These are phyloP conservation scores for Hemicrepidius hirtus DNA, from an alignment of 2,888 invertebrate species.

Conservation along the genomic window DNA sequence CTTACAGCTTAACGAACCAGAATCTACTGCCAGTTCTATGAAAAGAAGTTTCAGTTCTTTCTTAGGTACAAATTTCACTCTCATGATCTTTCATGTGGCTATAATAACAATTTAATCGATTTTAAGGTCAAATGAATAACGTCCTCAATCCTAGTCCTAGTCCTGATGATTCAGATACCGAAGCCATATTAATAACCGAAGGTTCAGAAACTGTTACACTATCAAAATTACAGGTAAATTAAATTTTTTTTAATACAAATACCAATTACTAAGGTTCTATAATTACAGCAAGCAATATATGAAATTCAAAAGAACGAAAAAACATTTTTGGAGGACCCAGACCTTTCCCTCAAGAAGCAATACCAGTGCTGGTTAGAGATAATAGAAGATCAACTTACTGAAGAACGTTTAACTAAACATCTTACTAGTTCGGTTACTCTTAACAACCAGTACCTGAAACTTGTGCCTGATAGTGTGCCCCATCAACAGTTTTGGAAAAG, in stretches of 20 bases:
- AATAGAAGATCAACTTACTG: constrained; percentile 74
- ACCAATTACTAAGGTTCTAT: constrained; percentile 1
- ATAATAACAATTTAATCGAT: constrained; percentile 10
- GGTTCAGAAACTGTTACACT: constrained; percentile 80
- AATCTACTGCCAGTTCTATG: constrained; percentile 82
- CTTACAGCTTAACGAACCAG: constrained; percentile 80
- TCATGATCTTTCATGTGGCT: constrained; percentile 1
- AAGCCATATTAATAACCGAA: constrained; percentile 80
- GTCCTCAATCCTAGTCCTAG: constrained; percentile 80
- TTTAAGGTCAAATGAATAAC: constrained; percentile 80
- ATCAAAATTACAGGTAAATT: constrained; percentile 74
- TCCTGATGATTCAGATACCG: constrained; percentile 82
- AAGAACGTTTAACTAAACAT: constrained; percentile 77
- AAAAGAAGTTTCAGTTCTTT: constrained; percentile 83
- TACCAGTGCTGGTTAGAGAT: constrained; percentile 78
- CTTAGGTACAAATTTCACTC: constrained; percentile 71
- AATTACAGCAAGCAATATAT: constrained; percentile 79
- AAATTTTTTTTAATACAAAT: not conserved
- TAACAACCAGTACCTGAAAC: constrained; percentile 72
- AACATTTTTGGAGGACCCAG: constrained; percentile 83
- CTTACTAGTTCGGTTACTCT: constrained; percentile 74
- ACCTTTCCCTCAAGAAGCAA: constrained; percentile 73
- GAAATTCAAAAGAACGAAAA: constrained; percentile 82
- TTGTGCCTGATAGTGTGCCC: constrained; percentile 83
- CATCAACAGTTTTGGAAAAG: constrained; percentile 88